These are phyloP conservation scores for Phataginus tetradactyla DNA, from an alignment of 2,797 vertebrate species.

Conservation along the genomic window DNA sequence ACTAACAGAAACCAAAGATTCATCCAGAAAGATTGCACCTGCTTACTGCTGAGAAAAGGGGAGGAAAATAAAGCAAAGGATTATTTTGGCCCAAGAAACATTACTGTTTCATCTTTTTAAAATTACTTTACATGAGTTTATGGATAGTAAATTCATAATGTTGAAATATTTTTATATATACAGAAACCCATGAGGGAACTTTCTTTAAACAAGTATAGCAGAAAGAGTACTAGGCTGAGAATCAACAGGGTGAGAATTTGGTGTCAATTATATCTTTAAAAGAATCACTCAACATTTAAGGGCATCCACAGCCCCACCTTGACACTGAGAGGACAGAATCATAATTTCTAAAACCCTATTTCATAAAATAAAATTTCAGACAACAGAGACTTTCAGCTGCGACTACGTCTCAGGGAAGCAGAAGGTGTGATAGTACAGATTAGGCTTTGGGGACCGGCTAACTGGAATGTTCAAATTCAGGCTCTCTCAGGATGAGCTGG, in stretches of 20 bases:
- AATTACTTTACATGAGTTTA: background rate
- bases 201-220: background rate
- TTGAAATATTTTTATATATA: background rate
- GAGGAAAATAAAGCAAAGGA: conserved; percentile 11
- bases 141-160: background rate
- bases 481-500: background rate
- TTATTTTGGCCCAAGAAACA: conserved; percentile 25
- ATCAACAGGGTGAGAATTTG: background rate
- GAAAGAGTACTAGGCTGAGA: background rate
- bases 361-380: conserved; percentile 13
- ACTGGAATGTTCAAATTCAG: background rate
- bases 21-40: background rate
- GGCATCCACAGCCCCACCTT: background rate
- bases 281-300: background rate
- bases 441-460: background rate
- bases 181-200: background rate
- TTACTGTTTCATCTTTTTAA: background rate
- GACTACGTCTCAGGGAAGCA: background rate
- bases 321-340: background rate
- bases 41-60: conserved; percentile 26
- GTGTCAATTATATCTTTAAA: background rate
- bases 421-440: background rate
- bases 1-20: conserved; percentile 24
- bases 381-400: background rate
- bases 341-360: background rate